Conservation (phyloP, 2,888 invertebrate genomes). For the Hecatera dysodea region DNA sequence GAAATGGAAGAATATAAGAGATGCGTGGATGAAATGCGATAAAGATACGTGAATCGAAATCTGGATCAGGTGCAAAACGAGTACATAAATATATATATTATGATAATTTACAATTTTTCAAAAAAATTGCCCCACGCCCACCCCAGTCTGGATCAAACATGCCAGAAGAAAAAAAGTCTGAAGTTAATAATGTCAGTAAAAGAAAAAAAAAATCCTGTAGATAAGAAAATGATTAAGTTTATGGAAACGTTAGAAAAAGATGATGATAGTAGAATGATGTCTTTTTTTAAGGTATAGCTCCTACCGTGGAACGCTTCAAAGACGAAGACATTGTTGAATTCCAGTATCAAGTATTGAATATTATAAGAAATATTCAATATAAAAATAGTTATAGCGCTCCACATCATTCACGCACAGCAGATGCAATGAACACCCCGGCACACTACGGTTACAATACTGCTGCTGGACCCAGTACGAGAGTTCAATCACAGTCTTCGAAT, state of each 20-base stretch:
- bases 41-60: conserved; percentile 4
- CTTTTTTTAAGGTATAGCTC: conserved; percentile 58
- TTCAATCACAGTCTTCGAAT: conserved; percentile 38
- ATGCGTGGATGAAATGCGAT: conserved; percentile 11
- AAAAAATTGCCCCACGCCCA: conserved; percentile 26
- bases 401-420: conserved; percentile 17
- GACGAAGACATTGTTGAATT: conserved; percentile 1
- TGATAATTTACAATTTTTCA: conserved; percentile 31
- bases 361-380: conserved; percentile 47
- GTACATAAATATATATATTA: conserved; percentile 37
- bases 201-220: conserved; percentile 49
- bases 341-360: conserved; percentile 6
- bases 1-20: conserved; percentile 14
- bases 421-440: not conserved
- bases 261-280: conserved; percentile 62
- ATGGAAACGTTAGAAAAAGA: conserved; percentile 64
- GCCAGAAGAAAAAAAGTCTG: conserved; percentile 10
- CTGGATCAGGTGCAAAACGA: conserved; percentile 6
- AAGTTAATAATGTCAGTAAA: conserved; percentile 4
- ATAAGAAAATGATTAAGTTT: conserved; percentile 57
- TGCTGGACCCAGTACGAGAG: conserved; percentile 54
- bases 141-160: conserved; percentile 1
- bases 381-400: conserved; percentile 43
- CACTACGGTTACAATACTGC: conserved; percentile 46
- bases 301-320: conserved; percentile 58